Conservation (phyloP, 2,888 invertebrate genomes). For the Acleris emargana region DNA sequence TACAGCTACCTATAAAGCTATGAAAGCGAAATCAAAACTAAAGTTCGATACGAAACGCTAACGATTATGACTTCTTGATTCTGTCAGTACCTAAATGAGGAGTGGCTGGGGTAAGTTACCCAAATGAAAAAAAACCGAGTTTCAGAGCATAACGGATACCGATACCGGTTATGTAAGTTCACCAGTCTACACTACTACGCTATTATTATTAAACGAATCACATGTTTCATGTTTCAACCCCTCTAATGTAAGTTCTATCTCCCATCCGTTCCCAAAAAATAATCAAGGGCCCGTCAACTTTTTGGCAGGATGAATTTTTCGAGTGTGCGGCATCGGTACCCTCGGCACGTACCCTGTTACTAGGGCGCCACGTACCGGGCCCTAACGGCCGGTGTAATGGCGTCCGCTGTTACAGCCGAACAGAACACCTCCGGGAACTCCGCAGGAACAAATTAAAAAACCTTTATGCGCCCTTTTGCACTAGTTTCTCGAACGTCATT, state of each 20-base stretch:
- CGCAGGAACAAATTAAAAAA: conserved; percentile 75
- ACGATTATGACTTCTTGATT: too few relatives aligned
- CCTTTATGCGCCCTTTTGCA: conserved; percentile 56
- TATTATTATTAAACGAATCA: neutral
- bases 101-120: neutral
- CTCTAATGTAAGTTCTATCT: neutral
- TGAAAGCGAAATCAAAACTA: too few relatives aligned
- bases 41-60: too few relatives aligned
- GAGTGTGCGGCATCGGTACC: conserved; percentile 51
- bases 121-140: neutral
- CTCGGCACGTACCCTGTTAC: conserved; percentile 74
- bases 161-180: too few relatives aligned
- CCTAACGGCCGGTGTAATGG: conserved; percentile 76
- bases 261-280: conserved; percentile 14
- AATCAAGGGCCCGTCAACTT: conserved; percentile 28
- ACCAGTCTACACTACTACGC: too few relatives aligned
- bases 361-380: conserved; percentile 75
- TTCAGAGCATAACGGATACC: too few relatives aligned
- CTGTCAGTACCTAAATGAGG: too few relatives aligned
- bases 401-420: conserved; percentile 65
- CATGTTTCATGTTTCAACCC: neutral
- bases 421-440: conserved; percentile 57
- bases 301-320: conserved; percentile 44
- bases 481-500: conserved; percentile 51
- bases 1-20: too few relatives aligned